A percentile compares a stretch with the other conserved stretches of the same genome.
These are phyloP conservation scores for Delichon dasypus DNA, from an alignment of 2,797 vertebrate genomes.

Conservation along the genomic window DNA sequence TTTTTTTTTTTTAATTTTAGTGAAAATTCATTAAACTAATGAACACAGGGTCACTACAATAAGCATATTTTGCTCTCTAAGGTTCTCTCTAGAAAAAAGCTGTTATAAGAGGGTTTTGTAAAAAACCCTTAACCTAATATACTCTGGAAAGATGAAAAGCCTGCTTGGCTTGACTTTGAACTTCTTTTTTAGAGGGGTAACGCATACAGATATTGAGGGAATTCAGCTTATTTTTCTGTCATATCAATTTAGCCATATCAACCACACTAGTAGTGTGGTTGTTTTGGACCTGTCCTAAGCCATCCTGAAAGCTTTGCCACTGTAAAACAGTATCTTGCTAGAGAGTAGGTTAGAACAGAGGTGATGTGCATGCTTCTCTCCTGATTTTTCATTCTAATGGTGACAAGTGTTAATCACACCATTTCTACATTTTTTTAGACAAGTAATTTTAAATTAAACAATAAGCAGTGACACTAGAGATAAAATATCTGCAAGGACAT, in stretches of 20 bases:
- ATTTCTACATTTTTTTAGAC: neutral
- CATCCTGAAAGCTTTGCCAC: neutral
- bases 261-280: neutral
- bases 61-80: neutral
- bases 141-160: neutral
- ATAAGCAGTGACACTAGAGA: neutral
- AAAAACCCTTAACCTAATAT: neutral
- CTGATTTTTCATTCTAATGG: neutral
- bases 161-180: neutral
- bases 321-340: neutral
- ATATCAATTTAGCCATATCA: neutral
- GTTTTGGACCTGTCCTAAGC: neutral
- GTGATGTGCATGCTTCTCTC: neutral
- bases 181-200: neutral
- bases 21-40: neutral
- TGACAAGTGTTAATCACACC: neutral
- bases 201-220: neutral
- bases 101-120: neutral
- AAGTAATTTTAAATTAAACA: neutral
- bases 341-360: neutral
- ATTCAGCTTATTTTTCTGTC: neutral
- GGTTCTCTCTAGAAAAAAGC: neutral
- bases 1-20: neutral
- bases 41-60: neutral
- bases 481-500: neutral